These are phyloP conservation scores for Danaus melanippus DNA, from an alignment of 1,140 invertebrate genomes.

Conservation along the genomic window DNA sequence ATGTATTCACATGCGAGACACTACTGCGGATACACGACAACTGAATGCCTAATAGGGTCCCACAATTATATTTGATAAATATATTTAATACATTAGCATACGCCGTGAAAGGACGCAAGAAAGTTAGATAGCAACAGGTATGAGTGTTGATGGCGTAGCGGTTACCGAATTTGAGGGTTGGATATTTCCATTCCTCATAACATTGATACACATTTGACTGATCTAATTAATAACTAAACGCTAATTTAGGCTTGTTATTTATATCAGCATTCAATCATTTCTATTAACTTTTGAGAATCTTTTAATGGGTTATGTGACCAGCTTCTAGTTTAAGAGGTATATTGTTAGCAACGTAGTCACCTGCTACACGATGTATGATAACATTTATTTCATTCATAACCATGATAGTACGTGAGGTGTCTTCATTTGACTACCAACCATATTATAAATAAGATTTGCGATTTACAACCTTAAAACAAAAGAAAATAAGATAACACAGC, in stretches of 20 bases:
- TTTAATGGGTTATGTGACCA: not conserved
- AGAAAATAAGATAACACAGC: too few relatives aligned
- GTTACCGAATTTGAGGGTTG: not conserved
- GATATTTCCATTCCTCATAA: too few relatives aligned
- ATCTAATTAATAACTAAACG: not conserved
- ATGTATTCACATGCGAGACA: conserved; percentile 50
- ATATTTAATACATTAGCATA: conserved; percentile 67
- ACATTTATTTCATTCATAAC: conserved; percentile 53
- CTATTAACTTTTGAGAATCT: too few relatives aligned
- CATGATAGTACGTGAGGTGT: conserved; percentile 42
- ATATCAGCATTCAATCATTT: not conserved
- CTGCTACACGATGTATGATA: conserved; percentile 52
- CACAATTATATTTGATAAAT: conserved; percentile 72
- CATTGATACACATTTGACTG: too few relatives aligned
- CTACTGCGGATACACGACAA: conserved; percentile 57
- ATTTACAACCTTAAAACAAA: too few relatives aligned
- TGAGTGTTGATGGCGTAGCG: conserved; percentile 3
- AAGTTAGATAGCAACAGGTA: conserved; percentile 37
- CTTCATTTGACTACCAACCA: conserved; percentile 25
- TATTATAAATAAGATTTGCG: too few relatives aligned
- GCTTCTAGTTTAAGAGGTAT: conserved; percentile 35
- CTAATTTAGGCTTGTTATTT: not conserved
- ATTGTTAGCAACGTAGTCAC: conserved; percentile 44
- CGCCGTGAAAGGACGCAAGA: conserved; percentile 52
- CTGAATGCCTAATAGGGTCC: conserved; percentile 64